These are phyloP conservation scores for Ennomos fuscantarius DNA, from an alignment of 2,888 invertebrate genomes.

Conservation along the genomic window DNA sequence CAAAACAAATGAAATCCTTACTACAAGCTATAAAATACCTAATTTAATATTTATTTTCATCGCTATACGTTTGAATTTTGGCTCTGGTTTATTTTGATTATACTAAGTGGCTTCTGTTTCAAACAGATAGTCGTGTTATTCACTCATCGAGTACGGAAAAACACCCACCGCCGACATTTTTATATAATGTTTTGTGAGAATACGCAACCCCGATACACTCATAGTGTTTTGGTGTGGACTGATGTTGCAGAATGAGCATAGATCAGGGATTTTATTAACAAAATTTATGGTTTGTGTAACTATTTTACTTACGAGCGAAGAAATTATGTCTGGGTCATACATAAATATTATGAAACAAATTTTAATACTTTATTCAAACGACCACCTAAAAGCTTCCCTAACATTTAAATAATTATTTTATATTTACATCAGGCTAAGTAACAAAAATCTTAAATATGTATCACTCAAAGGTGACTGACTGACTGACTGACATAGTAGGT, in stretches of 20 bases:
- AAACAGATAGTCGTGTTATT: conserved; percentile 31
- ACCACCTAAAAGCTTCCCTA: no score
- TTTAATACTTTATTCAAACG: no score
- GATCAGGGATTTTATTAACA: conserved; percentile 22
- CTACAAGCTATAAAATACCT: conserved; percentile 2
- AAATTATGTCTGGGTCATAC: conserved; percentile 21
- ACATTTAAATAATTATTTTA: no score
- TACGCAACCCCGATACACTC: conserved; percentile 30
- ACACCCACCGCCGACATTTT: conserved; percentile 35
- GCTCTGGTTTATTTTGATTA: conserved; percentile 30
- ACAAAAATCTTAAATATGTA: no score
- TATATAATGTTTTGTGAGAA: conserved; percentile 35
- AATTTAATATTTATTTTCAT: conserved; percentile 11
- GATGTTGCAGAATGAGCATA: conserved; percentile 23
- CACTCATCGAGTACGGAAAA: conserved; percentile 32
- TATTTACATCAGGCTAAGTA: no score
- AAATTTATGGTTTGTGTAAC: conserved; percentile 9
- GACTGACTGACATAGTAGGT: no score
- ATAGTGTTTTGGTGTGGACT: conserved; percentile 28
- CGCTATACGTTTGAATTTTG: conserved; percentile 8
- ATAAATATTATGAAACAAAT: no score
- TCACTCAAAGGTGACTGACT: no score
- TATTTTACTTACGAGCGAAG: conserved; percentile 7
- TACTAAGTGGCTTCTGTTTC: conserved; percentile 45
- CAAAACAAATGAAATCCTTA: no score